Evolutionary conservation across 2,888 invertebrate genomes (phyloP).

Genomic region (Eulithis prunata): DNA sequence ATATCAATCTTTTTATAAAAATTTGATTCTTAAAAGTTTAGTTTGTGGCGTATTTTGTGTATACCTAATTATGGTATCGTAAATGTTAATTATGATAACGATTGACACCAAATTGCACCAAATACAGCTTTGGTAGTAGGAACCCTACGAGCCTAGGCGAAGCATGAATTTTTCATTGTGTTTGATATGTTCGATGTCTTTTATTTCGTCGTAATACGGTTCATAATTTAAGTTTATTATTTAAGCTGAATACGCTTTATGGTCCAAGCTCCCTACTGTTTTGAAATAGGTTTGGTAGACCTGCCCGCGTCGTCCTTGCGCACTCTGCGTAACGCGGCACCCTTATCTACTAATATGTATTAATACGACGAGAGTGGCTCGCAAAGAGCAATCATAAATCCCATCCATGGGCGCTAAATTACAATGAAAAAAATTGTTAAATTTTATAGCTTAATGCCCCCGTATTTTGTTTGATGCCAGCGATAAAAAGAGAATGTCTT

Average conservation of each 20-base stretch:
- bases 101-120: no score
- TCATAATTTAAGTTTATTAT: no score
- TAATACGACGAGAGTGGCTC: slow-evolving; percentile 51
- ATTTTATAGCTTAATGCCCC: slow-evolving; percentile 45
- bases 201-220: no score
- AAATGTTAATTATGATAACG: no score
- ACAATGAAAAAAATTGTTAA: slow-evolving; percentile 52
- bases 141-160: slow-evolving; percentile 2
- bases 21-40: no score
- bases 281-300: slow-evolving; percentile 49
- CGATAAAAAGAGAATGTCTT: slow-evolving; percentile 42
- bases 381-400: slow-evolving; percentile 58
- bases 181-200: no score
- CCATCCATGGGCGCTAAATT: slow-evolving; percentile 53
- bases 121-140: not conserved
- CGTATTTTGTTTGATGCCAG: slow-evolving; percentile 43
- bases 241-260: not conserved
- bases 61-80: no score
- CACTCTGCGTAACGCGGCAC: slow-evolving; percentile 14
- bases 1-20: no score
- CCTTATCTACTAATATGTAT: slow-evolving; percentile 47
- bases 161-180: no score
- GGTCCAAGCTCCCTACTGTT: slow-evolving; percentile 47
- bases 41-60: no score
- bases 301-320: slow-evolving; percentile 37